A percentile compares a stretch with the other conserved stretches of the same genome.
phyloP scores from a whole-genome alignment of 2,888 invertebrate genomes.

The Cybosia mesomella region DNA sequence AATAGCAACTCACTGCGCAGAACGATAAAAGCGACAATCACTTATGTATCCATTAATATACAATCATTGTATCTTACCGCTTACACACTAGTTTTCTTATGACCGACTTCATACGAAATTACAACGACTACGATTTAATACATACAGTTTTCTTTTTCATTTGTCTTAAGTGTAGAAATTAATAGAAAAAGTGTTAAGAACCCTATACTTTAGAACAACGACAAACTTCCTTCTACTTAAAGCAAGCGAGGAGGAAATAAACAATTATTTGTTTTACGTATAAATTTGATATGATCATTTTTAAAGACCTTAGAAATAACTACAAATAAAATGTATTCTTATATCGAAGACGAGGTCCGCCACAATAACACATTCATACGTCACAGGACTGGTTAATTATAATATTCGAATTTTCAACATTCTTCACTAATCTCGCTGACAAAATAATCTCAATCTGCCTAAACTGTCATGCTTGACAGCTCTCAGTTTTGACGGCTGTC shows the following conservation, averaged over 20 bases:
- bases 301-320: conserved; percentile 71
- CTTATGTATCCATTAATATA: conserved; percentile 71
- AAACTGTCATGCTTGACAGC: conserved; percentile 19
- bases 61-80: conserved; percentile 74
- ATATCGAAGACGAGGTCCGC: conserved; percentile 45
- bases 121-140: conserved; percentile 80
- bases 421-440: not conserved
- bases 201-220: conserved; percentile 58
- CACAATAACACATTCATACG: not conserved
- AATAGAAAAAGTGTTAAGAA: conserved; percentile 69
- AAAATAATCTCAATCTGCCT: conserved; percentile 28
- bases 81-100: conserved; percentile 67
- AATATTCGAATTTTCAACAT: conserved; percentile 18
- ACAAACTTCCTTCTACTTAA: conserved; percentile 65
- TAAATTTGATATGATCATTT: conserved; percentile 86
- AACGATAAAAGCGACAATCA: conserved; percentile 64
- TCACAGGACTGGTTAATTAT: not conserved
- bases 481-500: conserved; percentile 15
- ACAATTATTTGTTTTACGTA: conserved; percentile 74
- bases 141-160: conserved; percentile 71
- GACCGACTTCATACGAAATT: conserved; percentile 80
- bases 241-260: conserved; percentile 72
- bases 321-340: conserved; percentile 64
- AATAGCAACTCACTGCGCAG: conserved; percentile 27
- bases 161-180: conserved; percentile 65